Percentiles rank a stretch among this genome's conserved stretches.
These are phyloP conservation scores for Pocillopora damicornis DNA, from an alignment of 64 coral and sea anemone genomes.

Conservation along the genomic window DNA sequence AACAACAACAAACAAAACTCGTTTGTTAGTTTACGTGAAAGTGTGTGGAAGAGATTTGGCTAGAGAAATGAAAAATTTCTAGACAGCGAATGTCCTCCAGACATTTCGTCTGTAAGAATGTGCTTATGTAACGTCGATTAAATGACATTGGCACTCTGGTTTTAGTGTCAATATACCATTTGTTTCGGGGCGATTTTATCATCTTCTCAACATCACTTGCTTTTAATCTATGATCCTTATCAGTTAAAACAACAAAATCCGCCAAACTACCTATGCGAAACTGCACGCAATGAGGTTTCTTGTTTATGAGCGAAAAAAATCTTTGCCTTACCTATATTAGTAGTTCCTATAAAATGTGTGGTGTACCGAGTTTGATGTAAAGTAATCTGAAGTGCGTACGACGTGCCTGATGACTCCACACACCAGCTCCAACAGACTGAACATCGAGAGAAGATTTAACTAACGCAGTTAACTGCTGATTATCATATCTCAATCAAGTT, in stretches of 20 bases:
- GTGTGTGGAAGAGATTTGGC: background rate
- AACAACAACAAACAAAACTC: no score
- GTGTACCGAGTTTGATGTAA: background rate
- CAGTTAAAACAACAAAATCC: constrained; percentile 23
- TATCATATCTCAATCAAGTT: background rate
- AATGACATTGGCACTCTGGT: background rate
- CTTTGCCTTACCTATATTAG: background rate
- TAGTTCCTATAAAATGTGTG: background rate
- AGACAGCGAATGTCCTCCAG: background rate
- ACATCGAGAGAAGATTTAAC: background rate
- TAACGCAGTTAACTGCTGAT: background rate
- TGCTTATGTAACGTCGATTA: background rate
- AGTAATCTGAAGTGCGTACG: background rate
- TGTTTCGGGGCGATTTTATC: constrained; percentile 15
- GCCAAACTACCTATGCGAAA: background rate
- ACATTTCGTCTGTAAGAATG: background rate
- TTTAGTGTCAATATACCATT: background rate
- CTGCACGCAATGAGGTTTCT: constrained; percentile 16
- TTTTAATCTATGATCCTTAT: constrained; percentile 14
- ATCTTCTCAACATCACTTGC: background rate
- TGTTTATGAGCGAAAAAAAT: background rate
- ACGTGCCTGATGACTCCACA: background rate
- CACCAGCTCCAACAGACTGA: background rate
- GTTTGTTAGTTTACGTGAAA: no score
- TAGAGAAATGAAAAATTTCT: background rate